A percentile compares a stretch with the other conserved stretches of the same genome.
Evolutionary conservation across 2,888 invertebrate species (phyloP).

Genomic region (Scaptomyza parva): DNA sequence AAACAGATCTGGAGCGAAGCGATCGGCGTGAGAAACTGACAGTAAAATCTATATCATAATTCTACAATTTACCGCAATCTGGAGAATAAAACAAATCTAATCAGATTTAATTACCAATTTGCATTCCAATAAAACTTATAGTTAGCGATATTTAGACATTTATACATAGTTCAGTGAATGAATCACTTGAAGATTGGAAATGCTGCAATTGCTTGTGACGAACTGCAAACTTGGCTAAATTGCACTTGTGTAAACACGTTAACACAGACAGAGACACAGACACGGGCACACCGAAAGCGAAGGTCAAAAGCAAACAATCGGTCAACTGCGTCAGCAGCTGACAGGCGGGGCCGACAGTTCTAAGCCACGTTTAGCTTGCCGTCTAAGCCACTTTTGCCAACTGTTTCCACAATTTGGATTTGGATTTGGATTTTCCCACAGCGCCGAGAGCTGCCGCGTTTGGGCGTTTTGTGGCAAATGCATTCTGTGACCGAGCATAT

Average conservation of each 20-base stretch:
- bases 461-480: constrained; percentile 45
- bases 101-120: constrained; percentile 62
- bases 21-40: constrained; percentile 56
- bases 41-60: constrained; percentile 57
- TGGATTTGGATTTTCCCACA: constrained; percentile 64
- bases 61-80: constrained; percentile 39
- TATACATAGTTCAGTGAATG: constrained; percentile 40
- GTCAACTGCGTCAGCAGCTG: constrained; percentile 48
- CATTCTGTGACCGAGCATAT: constrained; percentile 15
- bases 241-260: constrained; percentile 57
- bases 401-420: too few species aligned
- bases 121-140: constrained; percentile 40
- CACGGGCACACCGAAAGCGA: constrained; percentile 58
- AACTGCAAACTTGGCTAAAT: constrained; percentile 40
- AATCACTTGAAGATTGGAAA: constrained; percentile 49
- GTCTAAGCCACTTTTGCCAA: constrained; percentile 13
- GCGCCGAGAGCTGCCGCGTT: constrained; percentile 35
- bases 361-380: constrained; percentile 19
- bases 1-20: constrained; percentile 22
- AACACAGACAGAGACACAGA: too few species aligned
- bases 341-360: constrained; percentile 37
- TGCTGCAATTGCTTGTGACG: constrained; percentile 40
- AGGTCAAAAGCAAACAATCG: constrained; percentile 54
- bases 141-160: not conserved
- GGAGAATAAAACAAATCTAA: constrained; percentile 17